Evolutionary conservation across 2,113 vertebrate species (phyloP), one percentile per base, ranked within the genome.

Genomic region (Tetraodon nigroviridis): DNA sequence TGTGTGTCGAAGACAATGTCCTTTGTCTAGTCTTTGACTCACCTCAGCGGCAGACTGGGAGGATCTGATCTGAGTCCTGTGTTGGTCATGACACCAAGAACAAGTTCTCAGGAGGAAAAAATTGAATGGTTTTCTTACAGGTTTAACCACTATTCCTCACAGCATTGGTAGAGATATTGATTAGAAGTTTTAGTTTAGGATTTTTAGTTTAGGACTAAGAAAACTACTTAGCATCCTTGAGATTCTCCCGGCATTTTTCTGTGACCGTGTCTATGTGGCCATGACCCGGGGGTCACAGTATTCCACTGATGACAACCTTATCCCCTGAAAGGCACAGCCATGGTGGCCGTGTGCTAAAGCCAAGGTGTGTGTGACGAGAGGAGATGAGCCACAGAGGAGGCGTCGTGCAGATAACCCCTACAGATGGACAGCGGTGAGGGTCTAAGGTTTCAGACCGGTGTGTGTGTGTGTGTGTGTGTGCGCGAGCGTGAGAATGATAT

Each of bases 341-440:
- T 27, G 32, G 32, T 10, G 11, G 32, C 32, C 8, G 11, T 12
- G 8, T 12, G 32, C 32, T 37, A 37, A 37, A 37, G 24, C 24
- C 24, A 6, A 27, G 32, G 32, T 11, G 32, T 37, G 41, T 22
- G 58, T 44, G 83, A 85, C 79, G 84, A 85, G 77, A 68, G 83
- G 77, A 82, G 79, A 79, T 80, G 81, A 82, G 78, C 53, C 73
- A 70, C 80, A 85, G 80, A 83, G 84, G 76, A 79, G 80, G 82
- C 84, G 87, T 83, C 84, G 85, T 81, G 79, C 72, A 66, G 83
- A 83, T 89, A 86, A 90, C 87, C 88, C 79, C 77, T 70, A 67
- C 89, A 89, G 86, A 88, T 83, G 85, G 86, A 86, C 81, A 83
- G 82, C 73, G 61, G 48, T 27, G 56, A 40, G 68, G 71, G 72